Percentiles rank a stretch among this genome's conserved stretches.
These are phyloP conservation scores for Xenopus borealis DNA, from an alignment of 2,113 vertebrate species.

Conservation along the genomic window DNA sequence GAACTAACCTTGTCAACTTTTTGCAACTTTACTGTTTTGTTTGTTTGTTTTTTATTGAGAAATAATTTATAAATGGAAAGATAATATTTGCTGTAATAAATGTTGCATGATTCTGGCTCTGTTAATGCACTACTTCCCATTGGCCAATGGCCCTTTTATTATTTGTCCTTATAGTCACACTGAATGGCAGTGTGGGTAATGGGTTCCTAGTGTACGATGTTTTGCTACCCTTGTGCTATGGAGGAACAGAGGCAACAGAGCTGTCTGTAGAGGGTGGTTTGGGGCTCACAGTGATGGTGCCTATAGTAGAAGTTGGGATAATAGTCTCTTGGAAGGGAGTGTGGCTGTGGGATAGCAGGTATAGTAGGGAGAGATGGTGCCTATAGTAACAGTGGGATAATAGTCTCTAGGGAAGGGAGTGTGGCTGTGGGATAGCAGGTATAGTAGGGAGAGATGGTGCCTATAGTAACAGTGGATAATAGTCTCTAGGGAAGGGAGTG, in stretches of 20 bases:
- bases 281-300: too few species aligned
- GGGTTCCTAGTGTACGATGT: slow-evolving; percentile 27
- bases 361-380: too few species aligned
- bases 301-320: too few species aligned
- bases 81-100: slow-evolving; percentile 65
- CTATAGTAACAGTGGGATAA: too few species aligned
- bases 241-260: not conserved
- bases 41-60: slow-evolving; percentile 51
- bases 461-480: too few species aligned
- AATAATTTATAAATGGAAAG: slow-evolving; percentile 62
- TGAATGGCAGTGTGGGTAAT: slow-evolving; percentile 53
- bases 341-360: too few species aligned
- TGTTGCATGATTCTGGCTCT: slow-evolving; percentile 70
- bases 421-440: too few species aligned
- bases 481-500: too few species aligned
- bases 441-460: too few species aligned
- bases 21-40: slow-evolving; percentile 68
- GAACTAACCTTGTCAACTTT: slow-evolving; percentile 52
- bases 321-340: too few species aligned
- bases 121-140: slow-evolving; percentile 73
- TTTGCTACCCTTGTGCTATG: slow-evolving; percentile 11
- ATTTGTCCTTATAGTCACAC: slow-evolving; percentile 58
- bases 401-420: too few species aligned
- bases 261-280: too few species aligned
- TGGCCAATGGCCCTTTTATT: slow-evolving; percentile 51